phyloP scores from a whole-genome alignment of 2,888 invertebrate genomes.

The Odontocerum albicorne region DNA sequence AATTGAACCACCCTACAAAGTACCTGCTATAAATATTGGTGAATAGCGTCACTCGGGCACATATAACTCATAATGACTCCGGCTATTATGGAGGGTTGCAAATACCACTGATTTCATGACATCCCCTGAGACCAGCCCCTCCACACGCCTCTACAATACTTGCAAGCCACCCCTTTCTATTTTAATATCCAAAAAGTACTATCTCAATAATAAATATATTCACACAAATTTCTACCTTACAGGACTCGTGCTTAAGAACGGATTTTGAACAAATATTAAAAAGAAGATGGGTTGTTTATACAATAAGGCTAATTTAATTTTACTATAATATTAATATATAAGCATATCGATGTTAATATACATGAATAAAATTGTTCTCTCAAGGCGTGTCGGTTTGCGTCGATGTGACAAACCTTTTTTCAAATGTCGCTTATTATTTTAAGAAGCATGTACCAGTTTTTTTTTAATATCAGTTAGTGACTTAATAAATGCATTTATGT shows the following conservation, averaged over 20 bases:
- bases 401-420: constrained; percentile 7
- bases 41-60: constrained; percentile 33
- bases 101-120: constrained; percentile 70
- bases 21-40: constrained; percentile 34
- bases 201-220: too few species aligned
- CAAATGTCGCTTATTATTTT: neutral
- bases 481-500: too few species aligned
- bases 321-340: constrained; percentile 25
- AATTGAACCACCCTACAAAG: neutral
- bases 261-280: neutral
- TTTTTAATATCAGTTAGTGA: too few species aligned
- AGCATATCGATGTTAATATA: constrained; percentile 12
- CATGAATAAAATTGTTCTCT: constrained; percentile 8
- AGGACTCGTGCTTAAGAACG: neutral
- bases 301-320: constrained; percentile 20
- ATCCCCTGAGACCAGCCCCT: constrained; percentile 59
- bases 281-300: neutral
- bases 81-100: constrained; percentile 47
- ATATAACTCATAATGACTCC: constrained; percentile 37
- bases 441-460: too few species aligned
- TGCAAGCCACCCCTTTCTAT: neutral
- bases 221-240: neutral
- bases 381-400: constrained; percentile 6
- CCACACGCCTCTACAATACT: constrained; percentile 48
- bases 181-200: constrained; percentile 8